These are phyloP conservation scores for Eolophus roseicapilla DNA, from an alignment of 2,113 vertebrate genomes.

Conservation along the genomic window DNA sequence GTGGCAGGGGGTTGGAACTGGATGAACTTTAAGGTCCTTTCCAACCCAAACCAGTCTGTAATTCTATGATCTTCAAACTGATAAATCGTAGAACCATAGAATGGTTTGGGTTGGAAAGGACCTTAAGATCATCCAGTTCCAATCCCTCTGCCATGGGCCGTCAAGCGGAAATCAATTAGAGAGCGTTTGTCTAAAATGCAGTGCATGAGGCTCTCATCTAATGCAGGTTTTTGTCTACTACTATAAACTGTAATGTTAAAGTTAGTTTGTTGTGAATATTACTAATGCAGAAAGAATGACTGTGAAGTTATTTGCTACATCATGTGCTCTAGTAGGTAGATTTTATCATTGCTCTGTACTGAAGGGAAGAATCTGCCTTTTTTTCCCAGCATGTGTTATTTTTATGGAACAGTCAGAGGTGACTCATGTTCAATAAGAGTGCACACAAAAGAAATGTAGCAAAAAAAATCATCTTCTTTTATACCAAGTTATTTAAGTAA, in stretches of 20 bases:
- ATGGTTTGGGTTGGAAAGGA: not conserved
- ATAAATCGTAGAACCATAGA: not conserved
- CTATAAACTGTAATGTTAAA: not conserved
- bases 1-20: not conserved
- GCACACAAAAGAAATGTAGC: not conserved
- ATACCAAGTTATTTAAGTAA: not conserved
- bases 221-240: not conserved
- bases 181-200: not conserved
- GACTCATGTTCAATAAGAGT: not conserved
- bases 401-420: not conserved
- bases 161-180: not conserved
- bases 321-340: not conserved
- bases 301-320: not conserved
- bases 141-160: not conserved
- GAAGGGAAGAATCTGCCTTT: not conserved
- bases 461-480: not conserved
- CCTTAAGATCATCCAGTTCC: not conserved
- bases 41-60: not conserved
- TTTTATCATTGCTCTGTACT: not conserved
- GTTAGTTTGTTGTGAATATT: not conserved
- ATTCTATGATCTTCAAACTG: not conserved
- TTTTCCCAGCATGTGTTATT: not conserved
- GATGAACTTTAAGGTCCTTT: not conserved
- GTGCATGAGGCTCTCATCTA: not conserved
- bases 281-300: not conserved